phyloP scores from a whole-genome alignment of 2,888 invertebrate species.

The Xestia c-nigrum region DNA sequence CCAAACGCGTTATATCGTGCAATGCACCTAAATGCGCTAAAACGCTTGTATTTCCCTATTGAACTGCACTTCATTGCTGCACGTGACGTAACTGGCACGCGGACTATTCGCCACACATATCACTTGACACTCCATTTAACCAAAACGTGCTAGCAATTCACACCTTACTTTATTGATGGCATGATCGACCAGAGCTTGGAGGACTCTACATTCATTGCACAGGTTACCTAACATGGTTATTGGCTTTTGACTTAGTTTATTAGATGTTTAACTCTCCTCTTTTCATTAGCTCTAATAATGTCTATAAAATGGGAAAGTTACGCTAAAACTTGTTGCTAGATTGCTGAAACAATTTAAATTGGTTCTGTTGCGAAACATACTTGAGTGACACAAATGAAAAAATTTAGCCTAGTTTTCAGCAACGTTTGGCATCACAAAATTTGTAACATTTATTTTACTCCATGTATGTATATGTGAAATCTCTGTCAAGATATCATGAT shows the following conservation, averaged over 20 bases:
- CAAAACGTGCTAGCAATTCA: constrained; percentile 7
- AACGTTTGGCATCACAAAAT: background rate
- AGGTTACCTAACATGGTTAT: background rate
- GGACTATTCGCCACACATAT: background rate
- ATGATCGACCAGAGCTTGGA: background rate
- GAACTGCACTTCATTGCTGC: constrained; percentile 4
- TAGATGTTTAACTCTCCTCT: background rate
- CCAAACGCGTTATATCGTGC: background rate
- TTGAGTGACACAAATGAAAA: background rate
- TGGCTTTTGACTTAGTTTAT: background rate
- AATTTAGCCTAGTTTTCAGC: background rate
- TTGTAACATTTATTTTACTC: background rate
- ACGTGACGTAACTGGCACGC: background rate
- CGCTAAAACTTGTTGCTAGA: background rate
- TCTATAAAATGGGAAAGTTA: background rate
- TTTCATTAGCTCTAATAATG: background rate
- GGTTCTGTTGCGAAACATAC: background rate
- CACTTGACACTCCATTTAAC: constrained; percentile 14
- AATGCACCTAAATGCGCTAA: background rate
- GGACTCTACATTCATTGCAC: background rate
- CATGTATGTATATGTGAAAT: background rate
- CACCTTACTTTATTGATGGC: constrained; percentile 20
- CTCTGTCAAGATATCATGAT: background rate
- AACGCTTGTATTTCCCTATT: background rate
- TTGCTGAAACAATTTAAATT: background rate